These are phyloP conservation scores for Scaptomyza cyrtandrae DNA, from an alignment of 2,888 invertebrate genomes.

Conservation along the genomic window DNA sequence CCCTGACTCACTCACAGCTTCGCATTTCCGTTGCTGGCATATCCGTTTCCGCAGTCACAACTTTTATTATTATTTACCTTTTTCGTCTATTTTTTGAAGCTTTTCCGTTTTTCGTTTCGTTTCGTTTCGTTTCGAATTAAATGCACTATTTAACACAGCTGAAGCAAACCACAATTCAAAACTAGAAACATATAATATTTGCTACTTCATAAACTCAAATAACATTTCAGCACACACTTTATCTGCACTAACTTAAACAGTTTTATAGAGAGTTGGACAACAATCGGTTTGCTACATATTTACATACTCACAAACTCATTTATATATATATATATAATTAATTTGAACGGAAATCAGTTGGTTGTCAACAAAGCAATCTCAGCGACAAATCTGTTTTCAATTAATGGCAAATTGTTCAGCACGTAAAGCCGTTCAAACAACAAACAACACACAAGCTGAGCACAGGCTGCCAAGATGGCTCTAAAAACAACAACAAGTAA, in stretches of 20 bases:
- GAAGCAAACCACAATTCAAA: not conserved
- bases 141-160: slow-evolving; percentile 29
- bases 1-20: slow-evolving; percentile 26
- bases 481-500: slow-evolving; percentile 26
- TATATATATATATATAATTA: slow-evolving; percentile 54
- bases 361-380: slow-evolving; percentile 76
- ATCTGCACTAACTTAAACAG: slow-evolving; percentile 18
- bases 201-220: slow-evolving; percentile 52
- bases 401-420: slow-evolving; percentile 75
- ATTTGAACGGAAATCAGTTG: slow-evolving; percentile 75
- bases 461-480: slow-evolving; percentile 18
- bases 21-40: slow-evolving; percentile 59
- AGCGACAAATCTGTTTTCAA: slow-evolving; percentile 75
- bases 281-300: slow-evolving; percentile 17
- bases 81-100: not conserved
- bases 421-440: slow-evolving; percentile 52
- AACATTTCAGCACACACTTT: slow-evolving; percentile 28
- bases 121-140: slow-evolving; percentile 33
- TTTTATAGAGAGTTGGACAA: not conserved
- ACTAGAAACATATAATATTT: slow-evolving; percentile 23
- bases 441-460: slow-evolving; percentile 8
- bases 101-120: not conserved
- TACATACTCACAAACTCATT: not conserved
- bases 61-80: slow-evolving; percentile 41
- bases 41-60: slow-evolving; percentile 62